A percentile compares a stretch with the other conserved stretches of the same genome.
phyloP scores from a whole-genome alignment of 2,888 invertebrate genomes.

The Acrobasis suavella region DNA sequence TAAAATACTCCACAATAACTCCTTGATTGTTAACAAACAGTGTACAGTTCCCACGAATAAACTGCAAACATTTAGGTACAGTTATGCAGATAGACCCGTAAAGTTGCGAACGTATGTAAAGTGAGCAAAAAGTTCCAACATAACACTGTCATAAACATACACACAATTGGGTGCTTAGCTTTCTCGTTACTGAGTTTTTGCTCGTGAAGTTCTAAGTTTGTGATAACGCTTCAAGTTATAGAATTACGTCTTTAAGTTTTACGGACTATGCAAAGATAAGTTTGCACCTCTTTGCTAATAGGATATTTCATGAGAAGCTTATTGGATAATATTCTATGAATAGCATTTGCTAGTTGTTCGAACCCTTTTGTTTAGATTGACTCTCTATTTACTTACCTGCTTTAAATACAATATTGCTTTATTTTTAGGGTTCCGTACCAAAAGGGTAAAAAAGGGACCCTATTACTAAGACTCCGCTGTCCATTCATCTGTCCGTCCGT shows the following conservation, averaged over 20 bases:
- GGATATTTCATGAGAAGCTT: too few species aligned
- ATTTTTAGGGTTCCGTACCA: too few species aligned
- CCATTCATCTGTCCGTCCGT: too few species aligned
- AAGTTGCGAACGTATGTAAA: constrained; percentile 1
- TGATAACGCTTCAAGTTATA: neutral
- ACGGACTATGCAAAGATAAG: too few species aligned
- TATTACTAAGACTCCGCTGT: too few species aligned
- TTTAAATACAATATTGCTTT: too few species aligned
- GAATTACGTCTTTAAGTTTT: neutral
- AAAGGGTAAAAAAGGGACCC: too few species aligned
- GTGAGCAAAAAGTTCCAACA: constrained; percentile 8
- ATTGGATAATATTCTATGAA: too few species aligned
- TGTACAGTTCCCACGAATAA: neutral
- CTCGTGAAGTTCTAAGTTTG: neutral
- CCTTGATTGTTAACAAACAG: neutral
- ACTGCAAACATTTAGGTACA: constrained; percentile 2
- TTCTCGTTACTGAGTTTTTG: constrained; percentile 3
- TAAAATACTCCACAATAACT: neutral
- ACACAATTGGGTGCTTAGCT: constrained; percentile 17
- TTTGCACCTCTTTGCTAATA: too few species aligned
- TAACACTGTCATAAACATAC: constrained; percentile 13
- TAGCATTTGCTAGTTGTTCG: too few species aligned
- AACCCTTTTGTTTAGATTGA: too few species aligned
- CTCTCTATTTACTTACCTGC: too few species aligned
- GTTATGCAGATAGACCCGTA: neutral